These are phyloP conservation scores for Echiichthys vipera DNA, from an alignment of 2,797 vertebrate genomes.

Conservation along the genomic window DNA sequence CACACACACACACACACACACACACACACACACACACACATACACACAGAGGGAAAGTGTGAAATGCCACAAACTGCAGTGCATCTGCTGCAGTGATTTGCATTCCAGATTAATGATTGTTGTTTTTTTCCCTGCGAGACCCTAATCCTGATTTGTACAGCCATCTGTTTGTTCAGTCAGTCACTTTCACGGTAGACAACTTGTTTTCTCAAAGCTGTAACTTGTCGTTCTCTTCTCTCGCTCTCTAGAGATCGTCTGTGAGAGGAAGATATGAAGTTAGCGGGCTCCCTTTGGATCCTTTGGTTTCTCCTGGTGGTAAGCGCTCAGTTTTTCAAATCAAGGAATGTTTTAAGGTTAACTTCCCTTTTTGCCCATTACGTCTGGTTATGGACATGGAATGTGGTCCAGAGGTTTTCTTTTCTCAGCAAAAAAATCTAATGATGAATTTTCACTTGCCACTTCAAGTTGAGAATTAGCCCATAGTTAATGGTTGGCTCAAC, in stretches of 20 bases:
- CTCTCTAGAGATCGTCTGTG: conserved; percentile 46
- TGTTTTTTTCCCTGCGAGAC: conserved; percentile 39
- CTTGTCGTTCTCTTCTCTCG: conserved; percentile 25
- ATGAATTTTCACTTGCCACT: conserved; percentile 63
- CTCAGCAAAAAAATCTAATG: conserved; percentile 33
- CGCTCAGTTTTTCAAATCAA: conserved; percentile 22
- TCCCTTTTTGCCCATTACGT: conserved; percentile 1
- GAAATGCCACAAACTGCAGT: conserved; percentile 32
- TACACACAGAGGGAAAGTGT: neutral
- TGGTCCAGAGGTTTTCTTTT: conserved; percentile 40
- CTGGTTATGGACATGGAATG: conserved; percentile 23
- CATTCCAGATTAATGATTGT: conserved; percentile 64
- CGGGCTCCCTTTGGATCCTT: conserved; percentile 60
- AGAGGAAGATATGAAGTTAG: conserved; percentile 67
- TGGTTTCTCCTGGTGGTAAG: conserved; percentile 71
- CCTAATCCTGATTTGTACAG: conserved; percentile 50
- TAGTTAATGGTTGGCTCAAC: conserved; percentile 61
- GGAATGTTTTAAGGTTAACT: conserved; percentile 7
- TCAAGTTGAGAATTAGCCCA: conserved; percentile 45
- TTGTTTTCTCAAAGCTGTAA: conserved; percentile 45
- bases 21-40: neutral
- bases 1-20: neutral
- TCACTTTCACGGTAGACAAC: conserved; percentile 48
- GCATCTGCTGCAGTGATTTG: conserved; percentile 60
- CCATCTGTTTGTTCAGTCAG: conserved; percentile 53